Conservation (phyloP, 2,113 vertebrate species). For the Xiphophorus maculatus region DNA sequence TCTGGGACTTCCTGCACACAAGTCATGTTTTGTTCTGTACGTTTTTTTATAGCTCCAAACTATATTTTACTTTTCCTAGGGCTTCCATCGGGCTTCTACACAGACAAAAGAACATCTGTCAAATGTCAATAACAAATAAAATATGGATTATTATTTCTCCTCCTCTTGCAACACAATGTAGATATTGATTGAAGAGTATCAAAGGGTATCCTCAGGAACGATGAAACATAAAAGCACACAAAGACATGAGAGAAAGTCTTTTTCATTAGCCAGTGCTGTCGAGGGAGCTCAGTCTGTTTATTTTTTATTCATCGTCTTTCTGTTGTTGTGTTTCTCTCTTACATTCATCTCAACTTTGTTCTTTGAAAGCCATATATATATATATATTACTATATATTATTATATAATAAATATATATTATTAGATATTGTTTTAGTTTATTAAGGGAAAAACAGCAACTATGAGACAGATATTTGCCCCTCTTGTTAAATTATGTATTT, state of each 20-base stretch:
- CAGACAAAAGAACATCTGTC: not conserved
- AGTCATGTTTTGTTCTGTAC: constrained; percentile 4
- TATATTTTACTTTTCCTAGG: not conserved
- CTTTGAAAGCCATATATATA: not conserved
- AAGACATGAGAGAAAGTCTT: not conserved
- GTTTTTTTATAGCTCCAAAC: not conserved
- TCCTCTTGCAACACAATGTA: not conserved
- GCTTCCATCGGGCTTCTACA: not conserved
- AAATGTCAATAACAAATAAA: constrained; percentile 9
- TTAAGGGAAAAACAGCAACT: too few relatives aligned
- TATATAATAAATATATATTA: too few relatives aligned
- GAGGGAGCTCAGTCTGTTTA: not conserved
- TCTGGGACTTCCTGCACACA: not conserved
- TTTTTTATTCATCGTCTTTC: not conserved
- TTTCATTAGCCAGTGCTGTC: constrained; percentile 1
- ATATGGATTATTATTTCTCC: constrained; percentile 17
- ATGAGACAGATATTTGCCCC: too few relatives aligned
- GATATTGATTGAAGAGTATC: constrained; percentile 23
- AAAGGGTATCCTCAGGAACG: constrained; percentile 11
- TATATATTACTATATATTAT: too few relatives aligned
- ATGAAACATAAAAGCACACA: constrained; percentile 3
- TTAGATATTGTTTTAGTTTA: too few relatives aligned
- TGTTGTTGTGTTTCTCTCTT: not conserved
- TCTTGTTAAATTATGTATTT: too few relatives aligned
- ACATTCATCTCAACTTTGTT: not conserved